Percentiles rank a stretch among this genome's conserved stretches.
phyloP scores from a whole-genome alignment of 2,113 vertebrate genomes.

The Sakesphorus luctuosus region DNA sequence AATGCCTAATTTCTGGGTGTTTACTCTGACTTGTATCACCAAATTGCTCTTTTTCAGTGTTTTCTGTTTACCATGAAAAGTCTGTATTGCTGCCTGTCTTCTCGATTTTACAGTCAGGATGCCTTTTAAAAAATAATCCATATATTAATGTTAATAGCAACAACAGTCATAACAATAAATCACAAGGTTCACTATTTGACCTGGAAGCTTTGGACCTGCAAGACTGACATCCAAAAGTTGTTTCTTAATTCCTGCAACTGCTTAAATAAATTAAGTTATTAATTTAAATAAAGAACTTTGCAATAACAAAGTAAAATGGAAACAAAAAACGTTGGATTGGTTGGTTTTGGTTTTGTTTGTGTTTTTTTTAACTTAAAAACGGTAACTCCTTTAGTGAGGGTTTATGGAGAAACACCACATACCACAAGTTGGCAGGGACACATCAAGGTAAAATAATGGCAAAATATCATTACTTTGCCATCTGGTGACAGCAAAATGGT shows the following conservation, averaged over 20 bases:
- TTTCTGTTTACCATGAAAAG: neutral
- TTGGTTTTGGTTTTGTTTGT: too few relatives aligned
- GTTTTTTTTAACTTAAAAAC: neutral
- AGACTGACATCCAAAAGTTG: neutral
- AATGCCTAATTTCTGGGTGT: neutral
- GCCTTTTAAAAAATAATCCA: neutral
- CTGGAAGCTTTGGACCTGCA: neutral
- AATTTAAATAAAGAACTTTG: neutral
- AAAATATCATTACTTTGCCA: slow-evolving; percentile 17
- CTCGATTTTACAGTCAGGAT: neutral
- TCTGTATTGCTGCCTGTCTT: neutral
- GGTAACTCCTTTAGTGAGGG: fast-evolving
- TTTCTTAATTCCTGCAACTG: neutral
- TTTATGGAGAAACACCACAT: neutral
- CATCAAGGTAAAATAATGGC: neutral
- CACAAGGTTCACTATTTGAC: neutral
- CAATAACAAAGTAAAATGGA: neutral
- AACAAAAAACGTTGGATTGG: neutral
- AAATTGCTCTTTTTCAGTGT: neutral
- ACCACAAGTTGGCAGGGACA: neutral
- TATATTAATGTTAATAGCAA: neutral
- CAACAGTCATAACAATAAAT: neutral
- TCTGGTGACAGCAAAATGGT: neutral
- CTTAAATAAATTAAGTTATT: neutral
- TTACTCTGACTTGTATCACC: neutral